These are phyloP conservation scores for Psittacula cyanocephala DNA, from an alignment of 2,113 vertebrate species.

Conservation along the genomic window DNA sequence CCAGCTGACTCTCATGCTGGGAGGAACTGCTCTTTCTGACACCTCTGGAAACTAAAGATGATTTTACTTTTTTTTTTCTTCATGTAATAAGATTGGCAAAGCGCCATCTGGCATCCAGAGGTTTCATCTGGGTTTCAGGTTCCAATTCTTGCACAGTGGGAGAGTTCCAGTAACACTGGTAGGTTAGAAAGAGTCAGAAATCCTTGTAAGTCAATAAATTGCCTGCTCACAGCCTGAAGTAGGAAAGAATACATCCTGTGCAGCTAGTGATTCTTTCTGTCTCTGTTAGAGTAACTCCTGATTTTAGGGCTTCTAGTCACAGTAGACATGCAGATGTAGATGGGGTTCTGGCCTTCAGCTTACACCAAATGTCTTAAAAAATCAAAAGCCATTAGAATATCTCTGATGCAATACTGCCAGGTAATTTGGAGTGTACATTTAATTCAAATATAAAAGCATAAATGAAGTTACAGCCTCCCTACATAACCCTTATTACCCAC, in stretches of 20 bases:
- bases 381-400: not conserved
- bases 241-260: not conserved
- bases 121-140: not conserved
- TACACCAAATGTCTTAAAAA: not conserved
- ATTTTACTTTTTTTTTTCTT: not conserved
- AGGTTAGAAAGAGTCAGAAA: conserved; percentile 22
- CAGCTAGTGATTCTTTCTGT: not conserved
- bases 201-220: not conserved
- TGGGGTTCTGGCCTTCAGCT: not conserved
- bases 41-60: not conserved
- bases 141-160: not conserved
- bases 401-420: not conserved
- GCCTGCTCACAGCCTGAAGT: not conserved
- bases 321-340: not conserved
- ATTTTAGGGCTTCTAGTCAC: not conserved
- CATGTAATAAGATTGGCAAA: not conserved
- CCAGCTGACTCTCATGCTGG: not conserved
- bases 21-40: not conserved
- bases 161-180: not conserved
- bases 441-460: not conserved
- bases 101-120: not conserved
- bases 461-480: not conserved
- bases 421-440: not conserved
- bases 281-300: not conserved
- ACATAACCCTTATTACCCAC: accelerated